These are phyloP conservation scores for Misgurnus anguillicaudatus DNA, from an alignment of 2,113 vertebrate genomes.

Conservation along the genomic window DNA sequence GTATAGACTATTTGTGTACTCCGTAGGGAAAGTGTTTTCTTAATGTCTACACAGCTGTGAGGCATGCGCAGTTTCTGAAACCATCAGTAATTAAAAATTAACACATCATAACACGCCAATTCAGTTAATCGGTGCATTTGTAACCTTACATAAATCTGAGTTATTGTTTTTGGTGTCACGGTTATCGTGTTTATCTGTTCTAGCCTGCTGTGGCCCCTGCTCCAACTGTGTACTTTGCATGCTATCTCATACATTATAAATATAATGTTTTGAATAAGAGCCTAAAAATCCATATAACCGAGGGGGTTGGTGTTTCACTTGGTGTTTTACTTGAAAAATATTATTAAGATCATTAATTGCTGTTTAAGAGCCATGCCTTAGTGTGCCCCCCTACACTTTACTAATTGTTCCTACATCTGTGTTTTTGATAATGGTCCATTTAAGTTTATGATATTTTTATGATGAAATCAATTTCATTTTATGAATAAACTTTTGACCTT, in stretches of 20 bases:
- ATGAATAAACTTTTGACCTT: too few species aligned
- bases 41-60: constrained; percentile 10
- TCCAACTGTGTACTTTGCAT: not conserved
- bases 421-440: too few species aligned
- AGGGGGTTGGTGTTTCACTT: too few species aligned
- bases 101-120: constrained; percentile 29
- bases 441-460: too few species aligned
- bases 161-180: not conserved
- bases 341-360: too few species aligned
- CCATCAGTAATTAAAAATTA: constrained; percentile 40
- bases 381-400: too few species aligned
- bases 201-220: not conserved
- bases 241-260: constrained; percentile 6
- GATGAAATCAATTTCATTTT: too few species aligned
- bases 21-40: constrained; percentile 9
- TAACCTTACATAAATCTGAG: not conserved
- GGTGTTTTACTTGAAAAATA: too few species aligned
- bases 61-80: constrained; percentile 30
- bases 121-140: constrained; percentile 26
- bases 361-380: too few species aligned
- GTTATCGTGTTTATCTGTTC: not conserved
- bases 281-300: too few species aligned
- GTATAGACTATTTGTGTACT: constrained; percentile 39
- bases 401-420: too few species aligned
- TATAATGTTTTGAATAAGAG: not conserved